phyloP scores from a whole-genome alignment of 1,140 invertebrate species.

The Arctopsyche grandis region DNA sequence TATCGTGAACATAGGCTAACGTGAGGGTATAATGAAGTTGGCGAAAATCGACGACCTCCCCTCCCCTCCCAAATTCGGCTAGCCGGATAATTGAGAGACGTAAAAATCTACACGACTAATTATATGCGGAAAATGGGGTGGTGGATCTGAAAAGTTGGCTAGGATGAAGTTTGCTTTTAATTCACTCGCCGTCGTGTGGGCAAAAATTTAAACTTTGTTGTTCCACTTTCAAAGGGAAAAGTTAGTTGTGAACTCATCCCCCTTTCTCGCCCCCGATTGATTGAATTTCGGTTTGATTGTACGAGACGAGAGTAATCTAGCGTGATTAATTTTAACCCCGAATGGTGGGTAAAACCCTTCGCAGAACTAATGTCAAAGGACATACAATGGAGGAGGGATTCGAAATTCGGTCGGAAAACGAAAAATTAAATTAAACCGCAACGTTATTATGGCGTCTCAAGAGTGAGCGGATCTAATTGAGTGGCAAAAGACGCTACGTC shows the following conservation, averaged over 20 bases:
- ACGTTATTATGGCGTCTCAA: background rate
- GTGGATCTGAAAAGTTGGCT: background rate
- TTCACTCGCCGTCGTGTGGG: background rate
- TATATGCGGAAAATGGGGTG: background rate
- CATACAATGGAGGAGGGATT: background rate
- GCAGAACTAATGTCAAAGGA: constrained; percentile 15
- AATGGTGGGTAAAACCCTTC: constrained; percentile 14
- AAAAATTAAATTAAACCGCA: constrained; percentile 18
- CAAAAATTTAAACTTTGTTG: constrained; percentile 22
- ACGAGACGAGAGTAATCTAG: constrained; percentile 31
- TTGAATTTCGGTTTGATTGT: constrained; percentile 25
- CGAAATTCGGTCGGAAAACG: background rate
- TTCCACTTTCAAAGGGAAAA: constrained; percentile 21
- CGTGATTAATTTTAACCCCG: constrained; percentile 28
- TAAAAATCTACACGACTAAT: too few species aligned
- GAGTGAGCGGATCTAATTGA: too few species aligned
- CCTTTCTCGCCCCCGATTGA: constrained; percentile 8
- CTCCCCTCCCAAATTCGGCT: too few species aligned
- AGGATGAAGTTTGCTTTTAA: background rate
- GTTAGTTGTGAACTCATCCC: constrained; percentile 3
- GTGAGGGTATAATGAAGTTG: background rate
- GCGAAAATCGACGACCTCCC: background rate
- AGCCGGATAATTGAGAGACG: too few species aligned
- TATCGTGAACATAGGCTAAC: background rate
- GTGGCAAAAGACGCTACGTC: too few species aligned